Conservation (phyloP, 2,113 vertebrate species). For the Mola mola region DNA sequence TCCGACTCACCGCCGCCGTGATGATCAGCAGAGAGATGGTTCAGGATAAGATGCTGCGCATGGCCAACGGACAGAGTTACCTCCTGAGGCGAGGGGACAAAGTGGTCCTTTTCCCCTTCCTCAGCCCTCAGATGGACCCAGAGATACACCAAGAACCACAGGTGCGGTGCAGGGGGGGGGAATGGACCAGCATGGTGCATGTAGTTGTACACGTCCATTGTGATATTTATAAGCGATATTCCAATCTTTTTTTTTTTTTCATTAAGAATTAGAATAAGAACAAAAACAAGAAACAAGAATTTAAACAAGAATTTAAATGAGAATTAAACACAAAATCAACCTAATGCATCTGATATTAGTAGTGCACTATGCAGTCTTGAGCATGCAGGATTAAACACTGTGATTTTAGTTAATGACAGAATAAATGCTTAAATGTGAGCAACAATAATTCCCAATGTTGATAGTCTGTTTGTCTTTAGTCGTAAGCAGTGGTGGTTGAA, state of each 20-base stretch:
- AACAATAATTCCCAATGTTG: constrained; percentile 19
- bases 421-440: background rate
- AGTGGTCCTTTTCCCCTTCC: constrained; percentile 88
- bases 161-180: too few relatives aligned
- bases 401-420: too few relatives aligned
- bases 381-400: constrained; percentile 34
- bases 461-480: constrained; percentile 15
- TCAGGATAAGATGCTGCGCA: constrained; percentile 74
- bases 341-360: too few relatives aligned
- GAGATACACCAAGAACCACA: constrained; percentile 87
- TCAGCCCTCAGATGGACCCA: constrained; percentile 90
- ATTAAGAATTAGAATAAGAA: too few relatives aligned
- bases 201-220: background rate
- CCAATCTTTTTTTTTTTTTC: too few relatives aligned
- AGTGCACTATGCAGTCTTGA: too few relatives aligned
- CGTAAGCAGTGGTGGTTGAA: constrained; percentile 2
- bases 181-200: background rate
- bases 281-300: too few relatives aligned
- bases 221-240: constrained; percentile 5
- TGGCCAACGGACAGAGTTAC: constrained; percentile 82
- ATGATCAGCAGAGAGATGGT: constrained; percentile 88
- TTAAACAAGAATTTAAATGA: too few relatives aligned
- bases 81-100: constrained; percentile 84
- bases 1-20: constrained; percentile 87
- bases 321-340: too few relatives aligned